phyloP scores from a whole-genome alignment of 1,140 invertebrate species.

The Diabrotica virgifera region DNA sequence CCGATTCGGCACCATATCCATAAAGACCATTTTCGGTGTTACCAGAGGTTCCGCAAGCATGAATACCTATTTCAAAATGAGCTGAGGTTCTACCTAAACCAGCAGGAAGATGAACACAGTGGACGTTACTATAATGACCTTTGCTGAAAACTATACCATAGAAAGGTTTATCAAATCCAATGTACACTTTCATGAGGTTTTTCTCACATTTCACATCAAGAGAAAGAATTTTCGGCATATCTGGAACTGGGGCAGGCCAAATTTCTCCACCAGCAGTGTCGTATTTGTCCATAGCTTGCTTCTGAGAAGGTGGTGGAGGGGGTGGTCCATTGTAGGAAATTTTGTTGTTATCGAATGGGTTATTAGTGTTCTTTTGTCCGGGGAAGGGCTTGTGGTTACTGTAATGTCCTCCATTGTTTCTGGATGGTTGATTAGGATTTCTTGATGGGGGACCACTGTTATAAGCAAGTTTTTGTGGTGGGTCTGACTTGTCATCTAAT shows the following conservation, averaged over 20 bases:
- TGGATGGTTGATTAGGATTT: constrained; percentile 25
- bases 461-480: constrained; percentile 51
- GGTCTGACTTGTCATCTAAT: constrained; percentile 56
- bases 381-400: constrained; percentile 47
- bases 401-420: constrained; percentile 26
- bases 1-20: constrained; percentile 77
- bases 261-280: constrained; percentile 60
- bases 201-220: constrained; percentile 94
- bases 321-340: constrained; percentile 65
- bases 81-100: constrained; percentile 80
- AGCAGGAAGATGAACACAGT: constrained; percentile 87
- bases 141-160: constrained; percentile 93
- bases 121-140: constrained; percentile 86
- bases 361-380: constrained; percentile 38
- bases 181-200: constrained; percentile 87
- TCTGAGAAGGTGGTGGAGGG: constrained; percentile 54
- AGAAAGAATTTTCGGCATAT: constrained; percentile 88
- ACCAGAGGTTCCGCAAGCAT: constrained; percentile 86
- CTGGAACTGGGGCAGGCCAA: constrained; percentile 75
- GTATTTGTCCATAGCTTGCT: constrained; percentile 58
- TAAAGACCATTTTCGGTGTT: constrained; percentile 86
- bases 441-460: constrained; percentile 52
- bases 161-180: constrained; percentile 90
- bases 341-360: constrained; percentile 47
- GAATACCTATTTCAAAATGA: constrained; percentile 88